phyloP scores from a whole-genome alignment of 2,113 vertebrate genomes.

The Nothobranchius furzeri region DNA sequence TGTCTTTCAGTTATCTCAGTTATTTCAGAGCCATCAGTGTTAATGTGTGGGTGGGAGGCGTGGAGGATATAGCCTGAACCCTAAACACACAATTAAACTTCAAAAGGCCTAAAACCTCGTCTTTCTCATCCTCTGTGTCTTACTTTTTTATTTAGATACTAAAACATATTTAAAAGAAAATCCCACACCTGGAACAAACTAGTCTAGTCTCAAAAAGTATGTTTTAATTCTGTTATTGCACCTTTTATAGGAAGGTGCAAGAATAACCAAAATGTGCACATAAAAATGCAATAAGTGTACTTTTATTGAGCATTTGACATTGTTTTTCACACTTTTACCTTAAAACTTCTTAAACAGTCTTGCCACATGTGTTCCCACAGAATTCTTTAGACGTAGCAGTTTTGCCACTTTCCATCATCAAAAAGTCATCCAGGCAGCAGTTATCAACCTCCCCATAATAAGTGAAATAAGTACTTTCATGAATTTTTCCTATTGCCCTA shows the following conservation, averaged over 20 bases:
- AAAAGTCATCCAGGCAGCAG: too few relatives aligned
- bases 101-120: conserved; percentile 13
- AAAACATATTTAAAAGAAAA: neutral
- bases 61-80: conserved; percentile 29
- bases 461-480: too few relatives aligned
- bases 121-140: neutral
- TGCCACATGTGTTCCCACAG: too few relatives aligned
- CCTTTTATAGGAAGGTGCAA: neutral
- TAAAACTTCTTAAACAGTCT: too few relatives aligned
- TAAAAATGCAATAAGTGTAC: neutral
- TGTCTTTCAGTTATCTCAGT: conserved; percentile 29
- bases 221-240: neutral
- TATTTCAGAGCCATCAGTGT: conserved; percentile 12
- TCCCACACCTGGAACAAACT: neutral
- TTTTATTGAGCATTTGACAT: too few relatives aligned
- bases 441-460: too few relatives aligned
- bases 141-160: neutral
- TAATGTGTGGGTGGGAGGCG: conserved; percentile 45
- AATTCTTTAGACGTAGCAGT: too few relatives aligned
- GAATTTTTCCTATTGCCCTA: too few relatives aligned
- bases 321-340: too few relatives aligned
- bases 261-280: neutral
- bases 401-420: too few relatives aligned
- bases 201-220: neutral
- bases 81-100: conserved; percentile 39